Conservation (phyloP, 2,113 vertebrate species). For the Haemorhous mexicanus region DNA sequence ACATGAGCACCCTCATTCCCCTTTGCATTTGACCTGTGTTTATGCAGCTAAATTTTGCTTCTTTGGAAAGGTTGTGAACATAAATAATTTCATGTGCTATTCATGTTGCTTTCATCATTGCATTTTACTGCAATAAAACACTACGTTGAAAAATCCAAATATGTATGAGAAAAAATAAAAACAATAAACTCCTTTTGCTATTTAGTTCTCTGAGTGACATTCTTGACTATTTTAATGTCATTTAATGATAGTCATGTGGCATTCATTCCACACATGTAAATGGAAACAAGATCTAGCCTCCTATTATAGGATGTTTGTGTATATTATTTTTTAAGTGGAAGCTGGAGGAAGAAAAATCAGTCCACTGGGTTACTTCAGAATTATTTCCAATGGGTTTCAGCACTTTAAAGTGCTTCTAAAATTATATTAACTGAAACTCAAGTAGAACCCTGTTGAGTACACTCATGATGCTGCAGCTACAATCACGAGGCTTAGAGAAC, state of each 20-base stretch:
- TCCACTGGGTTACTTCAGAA: slow-evolving; percentile 1
- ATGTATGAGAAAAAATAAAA: background rate
- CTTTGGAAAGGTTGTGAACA: background rate
- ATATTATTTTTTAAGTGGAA: slow-evolving; percentile 15
- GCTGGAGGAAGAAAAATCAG: slow-evolving; percentile 19
- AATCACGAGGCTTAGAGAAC: background rate
- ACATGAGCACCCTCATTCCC: background rate
- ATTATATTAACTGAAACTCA: slow-evolving; percentile 40
- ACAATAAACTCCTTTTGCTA: background rate
- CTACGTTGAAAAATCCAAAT: background rate
- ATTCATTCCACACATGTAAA: background rate
- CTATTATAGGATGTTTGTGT: background rate
- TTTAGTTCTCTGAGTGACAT: background rate
- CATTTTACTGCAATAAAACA: background rate
- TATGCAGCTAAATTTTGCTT: background rate
- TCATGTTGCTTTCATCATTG: background rate
- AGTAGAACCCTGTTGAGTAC: slow-evolving; percentile 17
- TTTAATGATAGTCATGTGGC: background rate
- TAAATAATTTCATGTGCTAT: slow-evolving; percentile 25
- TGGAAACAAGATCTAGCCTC: background rate
- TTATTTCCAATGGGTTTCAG: slow-evolving; percentile 27
- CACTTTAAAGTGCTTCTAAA: slow-evolving; percentile 38
- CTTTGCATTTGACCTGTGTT: background rate
- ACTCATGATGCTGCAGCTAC: background rate
- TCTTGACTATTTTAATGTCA: background rate